phyloP scores from a whole-genome alignment of 2,888 invertebrate genomes.

The Ferrisia virgata region DNA sequence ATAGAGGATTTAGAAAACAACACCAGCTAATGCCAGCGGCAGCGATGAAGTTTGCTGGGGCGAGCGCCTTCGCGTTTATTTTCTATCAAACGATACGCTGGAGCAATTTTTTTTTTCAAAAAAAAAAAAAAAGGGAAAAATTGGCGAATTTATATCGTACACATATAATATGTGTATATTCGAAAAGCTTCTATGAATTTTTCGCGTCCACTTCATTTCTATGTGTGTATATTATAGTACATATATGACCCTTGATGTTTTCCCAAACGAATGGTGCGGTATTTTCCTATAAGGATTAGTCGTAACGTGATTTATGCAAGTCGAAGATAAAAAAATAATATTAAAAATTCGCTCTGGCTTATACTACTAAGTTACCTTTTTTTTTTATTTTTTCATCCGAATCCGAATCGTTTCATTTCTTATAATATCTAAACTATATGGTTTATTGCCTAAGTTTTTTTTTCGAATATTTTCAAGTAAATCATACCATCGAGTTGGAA shows the following conservation, averaged over 20 bases:
- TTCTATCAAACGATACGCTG: neutral
- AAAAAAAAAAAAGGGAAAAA: neutral
- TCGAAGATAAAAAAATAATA: neutral
- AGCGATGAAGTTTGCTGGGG: neutral
- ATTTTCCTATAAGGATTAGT: neutral
- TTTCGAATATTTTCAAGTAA: neutral
- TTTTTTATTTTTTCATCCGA: neutral
- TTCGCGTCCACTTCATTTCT: neutral
- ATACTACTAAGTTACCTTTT: too few relatives aligned
- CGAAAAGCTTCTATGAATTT: neutral
- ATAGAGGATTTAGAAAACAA: conserved; percentile 25
- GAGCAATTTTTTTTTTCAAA: neutral
- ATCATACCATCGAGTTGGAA: neutral
- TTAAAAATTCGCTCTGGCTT: neutral
- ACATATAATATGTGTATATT: too few relatives aligned
- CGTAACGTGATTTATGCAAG: neutral
- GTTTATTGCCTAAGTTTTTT: neutral
- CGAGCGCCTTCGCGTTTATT: neutral
- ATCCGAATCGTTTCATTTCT: neutral
- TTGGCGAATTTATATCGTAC: conserved; percentile 1
- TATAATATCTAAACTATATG: neutral
- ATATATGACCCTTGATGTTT: neutral
- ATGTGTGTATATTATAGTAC: too few relatives aligned
- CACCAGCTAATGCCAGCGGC: conserved; percentile 3
- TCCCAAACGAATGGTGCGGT: neutral